A percentile compares a stretch with the other conserved stretches of the same genome.
phyloP scores from a whole-genome alignment of 2,797 vertebrate genomes.

The Myotis vivesi region DNA sequence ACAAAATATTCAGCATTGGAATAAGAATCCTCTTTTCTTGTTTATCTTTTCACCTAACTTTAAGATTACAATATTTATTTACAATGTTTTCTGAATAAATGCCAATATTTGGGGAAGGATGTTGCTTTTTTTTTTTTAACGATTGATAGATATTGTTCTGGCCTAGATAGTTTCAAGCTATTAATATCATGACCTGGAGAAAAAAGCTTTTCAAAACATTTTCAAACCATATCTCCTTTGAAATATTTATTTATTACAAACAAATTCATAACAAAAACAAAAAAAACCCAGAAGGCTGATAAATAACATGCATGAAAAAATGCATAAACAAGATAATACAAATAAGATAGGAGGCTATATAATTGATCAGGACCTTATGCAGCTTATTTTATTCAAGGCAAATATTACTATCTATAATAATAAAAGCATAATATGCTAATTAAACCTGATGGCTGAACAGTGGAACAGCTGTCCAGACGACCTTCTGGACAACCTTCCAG shows the following conservation, averaged over 20 bases:
- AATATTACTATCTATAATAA: constrained; percentile 1
- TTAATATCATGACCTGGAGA: background rate
- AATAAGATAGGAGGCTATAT: background rate
- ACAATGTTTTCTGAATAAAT: background rate
- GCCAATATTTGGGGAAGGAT: background rate
- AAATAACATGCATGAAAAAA: constrained; percentile 28
- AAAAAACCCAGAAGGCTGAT: background rate
- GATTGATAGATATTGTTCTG: background rate
- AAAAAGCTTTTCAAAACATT: background rate
- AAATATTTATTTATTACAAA: background rate
- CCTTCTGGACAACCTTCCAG: no score
- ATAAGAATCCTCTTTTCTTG: background rate
- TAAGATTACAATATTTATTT: background rate
- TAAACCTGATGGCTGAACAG: rapidly evolving
- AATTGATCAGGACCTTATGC: background rate
- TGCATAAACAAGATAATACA: background rate
- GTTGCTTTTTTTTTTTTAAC: background rate
- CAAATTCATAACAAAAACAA: background rate
- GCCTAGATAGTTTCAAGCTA: background rate
- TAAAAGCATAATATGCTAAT: no score
- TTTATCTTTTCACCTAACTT: background rate
- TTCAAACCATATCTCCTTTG: background rate
- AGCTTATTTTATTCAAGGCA: background rate
- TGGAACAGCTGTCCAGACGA: no score
- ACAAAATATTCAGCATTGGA: background rate